Evolutionary conservation across 2,113 vertebrate species (phyloP).

Genomic region (Perccottus glenii): DNA sequence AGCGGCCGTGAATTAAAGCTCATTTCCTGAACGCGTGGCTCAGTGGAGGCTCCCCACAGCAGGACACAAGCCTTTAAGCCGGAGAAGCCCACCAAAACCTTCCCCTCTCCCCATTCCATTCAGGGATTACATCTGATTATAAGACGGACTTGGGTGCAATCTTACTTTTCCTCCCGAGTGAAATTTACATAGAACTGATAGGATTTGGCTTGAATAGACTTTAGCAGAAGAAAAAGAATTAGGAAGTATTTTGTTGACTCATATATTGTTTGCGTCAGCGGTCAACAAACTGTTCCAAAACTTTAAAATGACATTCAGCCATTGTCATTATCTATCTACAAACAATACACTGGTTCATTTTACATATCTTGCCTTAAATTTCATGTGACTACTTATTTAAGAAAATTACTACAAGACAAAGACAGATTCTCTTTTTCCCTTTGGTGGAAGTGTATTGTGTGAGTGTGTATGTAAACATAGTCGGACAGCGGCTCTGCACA

Average conservation of each 20-base stretch:
- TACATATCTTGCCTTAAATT: conserved; percentile 43
- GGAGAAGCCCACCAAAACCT: conserved; percentile 53
- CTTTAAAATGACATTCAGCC: conserved; percentile 58
- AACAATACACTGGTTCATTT: conserved; percentile 40
- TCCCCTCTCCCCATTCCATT: conserved; percentile 70
- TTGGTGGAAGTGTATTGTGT: conserved; percentile 95
- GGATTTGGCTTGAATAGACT: conserved; percentile 41
- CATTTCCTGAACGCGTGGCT: conserved; percentile 72
- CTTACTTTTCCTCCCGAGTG: conserved; percentile 18
- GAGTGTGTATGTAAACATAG: conserved; percentile 93
- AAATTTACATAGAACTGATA: conserved; percentile 62
- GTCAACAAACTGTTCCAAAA: conserved; percentile 10
- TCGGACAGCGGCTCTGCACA: conserved; percentile 87
- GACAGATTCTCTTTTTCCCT: conserved; percentile 86
- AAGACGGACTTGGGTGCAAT: conserved; percentile 55
- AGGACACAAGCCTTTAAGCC: conserved; percentile 64
- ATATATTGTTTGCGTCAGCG: conserved; percentile 31
- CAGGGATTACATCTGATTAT: conserved; percentile 74
- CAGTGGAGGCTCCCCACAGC: conserved; percentile 56
- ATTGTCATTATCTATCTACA: conserved; percentile 46
- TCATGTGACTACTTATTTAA: conserved; percentile 37
- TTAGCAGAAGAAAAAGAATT: conserved; percentile 10
- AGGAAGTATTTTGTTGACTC: conserved; percentile 8
- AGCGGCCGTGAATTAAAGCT: conserved; percentile 73
- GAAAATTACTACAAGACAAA: conserved; percentile 89